phyloP scores from a whole-genome alignment of 1,140 invertebrate species.

The Diprion similis region DNA sequence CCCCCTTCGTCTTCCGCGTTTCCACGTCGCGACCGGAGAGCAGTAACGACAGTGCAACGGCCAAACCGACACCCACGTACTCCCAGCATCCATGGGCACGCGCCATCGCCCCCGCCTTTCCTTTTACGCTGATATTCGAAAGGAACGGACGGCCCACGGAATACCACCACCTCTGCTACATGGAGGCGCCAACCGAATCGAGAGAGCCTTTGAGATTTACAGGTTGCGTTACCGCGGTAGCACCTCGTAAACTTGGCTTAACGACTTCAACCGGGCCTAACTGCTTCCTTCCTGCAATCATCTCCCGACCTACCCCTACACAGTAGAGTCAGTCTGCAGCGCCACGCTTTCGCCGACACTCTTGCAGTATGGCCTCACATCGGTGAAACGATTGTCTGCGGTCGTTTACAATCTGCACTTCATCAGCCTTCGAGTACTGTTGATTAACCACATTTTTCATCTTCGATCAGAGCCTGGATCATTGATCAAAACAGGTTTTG shows the following conservation, averaged over 20 bases:
- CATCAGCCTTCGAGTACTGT: neutral
- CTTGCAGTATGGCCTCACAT: no score
- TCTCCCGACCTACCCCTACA: slow-evolving; percentile 52
- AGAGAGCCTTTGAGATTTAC: slow-evolving; percentile 54
- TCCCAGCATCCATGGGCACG: slow-evolving; percentile 50
- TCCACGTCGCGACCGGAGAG: no score
- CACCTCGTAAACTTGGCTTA: slow-evolving; percentile 64
- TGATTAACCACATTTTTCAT: neutral
- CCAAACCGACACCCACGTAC: no score
- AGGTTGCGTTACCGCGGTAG: slow-evolving; percentile 61
- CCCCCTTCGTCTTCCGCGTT: no score
- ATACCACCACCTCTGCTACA: slow-evolving; percentile 10
- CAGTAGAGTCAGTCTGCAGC: slow-evolving; percentile 22
- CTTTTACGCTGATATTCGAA: neutral
- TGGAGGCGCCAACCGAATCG: slow-evolving; percentile 22
- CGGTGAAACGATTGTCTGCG: no score
- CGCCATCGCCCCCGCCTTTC: slow-evolving; percentile 37
- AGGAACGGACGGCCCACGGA: no score
- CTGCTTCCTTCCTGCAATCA: slow-evolving; percentile 63
- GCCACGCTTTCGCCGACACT: slow-evolving; percentile 13
- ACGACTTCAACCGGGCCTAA: slow-evolving; percentile 63
- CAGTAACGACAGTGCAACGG: no score
- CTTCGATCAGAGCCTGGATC: neutral
- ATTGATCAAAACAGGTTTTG: no score
- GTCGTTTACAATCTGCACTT: neutral